Evolutionary conservation across 2,797 vertebrate species (phyloP), one percentile per base, ranked within the genome.

Genomic region (Leuciscus waleckii): DNA sequence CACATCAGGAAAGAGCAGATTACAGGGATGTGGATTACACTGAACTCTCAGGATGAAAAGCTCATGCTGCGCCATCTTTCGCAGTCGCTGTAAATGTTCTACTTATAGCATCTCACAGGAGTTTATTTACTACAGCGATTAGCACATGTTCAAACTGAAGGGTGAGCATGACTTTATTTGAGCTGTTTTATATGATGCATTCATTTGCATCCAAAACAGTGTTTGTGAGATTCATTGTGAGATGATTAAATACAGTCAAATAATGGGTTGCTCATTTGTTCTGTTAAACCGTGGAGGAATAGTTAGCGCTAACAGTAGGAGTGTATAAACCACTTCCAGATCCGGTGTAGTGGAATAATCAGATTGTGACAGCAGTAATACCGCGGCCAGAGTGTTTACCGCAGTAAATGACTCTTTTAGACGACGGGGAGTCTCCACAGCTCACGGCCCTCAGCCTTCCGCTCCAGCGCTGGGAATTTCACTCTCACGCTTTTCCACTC

Each of bases 1-100:
- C 87, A 89, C 23, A 8, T 70, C 69, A 78, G 79, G 76, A 82
- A 79, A 79, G 37, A 78, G 39, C 32, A 65, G 74, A 83, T 67
- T 82, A 82, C 85, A 82, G 81, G 80, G 80, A 81, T 3, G 49
- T 29, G 78, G 41, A 43, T 49, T 79, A 49, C 14, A 67, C 78
- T 26, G 14, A 43, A 75, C 71, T 75, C 21, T 2, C 11, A 17
- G 41, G 61, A 81, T 81, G 79, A 70, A 41, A 70, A 54, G 32
- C 32, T 69, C 35, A 69, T 1, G 43, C 23, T 51, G 41, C 7
- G 13, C 21, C 4, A 46, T 39, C 29, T 68, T 46, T 19, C 3
- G 9, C 70, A 35, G 29, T 21, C 19, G 29, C 19, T 75, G 17
- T 6, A 51, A 54, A 35, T 14, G 10, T 35, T 51, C 46, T 21